phyloP scores from a whole-genome alignment of 2,888 invertebrate genomes.

The Lomographa bimaculata region DNA sequence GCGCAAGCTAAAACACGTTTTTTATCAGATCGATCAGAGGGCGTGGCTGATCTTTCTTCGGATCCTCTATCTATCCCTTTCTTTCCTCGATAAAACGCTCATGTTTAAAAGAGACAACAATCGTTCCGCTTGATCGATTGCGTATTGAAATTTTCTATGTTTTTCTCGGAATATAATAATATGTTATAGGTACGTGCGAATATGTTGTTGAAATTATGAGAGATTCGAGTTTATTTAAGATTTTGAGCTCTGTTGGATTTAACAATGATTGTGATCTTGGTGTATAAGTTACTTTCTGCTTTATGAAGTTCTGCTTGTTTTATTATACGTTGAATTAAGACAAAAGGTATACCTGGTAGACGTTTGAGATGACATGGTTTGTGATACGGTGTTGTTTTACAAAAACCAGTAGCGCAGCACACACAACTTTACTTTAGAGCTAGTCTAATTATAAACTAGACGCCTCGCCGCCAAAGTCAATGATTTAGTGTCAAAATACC shows the following conservation, averaged over 20 bases:
- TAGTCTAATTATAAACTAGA: too few relatives aligned
- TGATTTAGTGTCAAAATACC: too few relatives aligned
- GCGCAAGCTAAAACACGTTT: constrained; percentile 58
- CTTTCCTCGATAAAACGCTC: constrained; percentile 24
- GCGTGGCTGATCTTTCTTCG: constrained; percentile 59
- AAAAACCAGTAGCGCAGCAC: too few relatives aligned
- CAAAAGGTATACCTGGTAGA: background rate
- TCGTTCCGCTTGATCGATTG: constrained; percentile 64
- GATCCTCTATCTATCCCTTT: constrained; percentile 50
- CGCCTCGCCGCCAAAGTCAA: too few relatives aligned
- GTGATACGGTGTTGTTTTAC: too few relatives aligned
- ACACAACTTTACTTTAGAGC: too few relatives aligned
- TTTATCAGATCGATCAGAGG: constrained; percentile 76
- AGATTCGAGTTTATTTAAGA: constrained; percentile 5
- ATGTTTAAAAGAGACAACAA: constrained; percentile 48
- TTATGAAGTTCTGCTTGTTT: constrained; percentile 8
- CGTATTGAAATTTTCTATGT: constrained; percentile 49
- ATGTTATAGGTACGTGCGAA: constrained; percentile 18
- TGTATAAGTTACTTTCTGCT: constrained; percentile 25
- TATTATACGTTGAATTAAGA: too few relatives aligned
- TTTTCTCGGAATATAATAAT: constrained; percentile 37
- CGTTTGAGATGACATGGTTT: too few relatives aligned
- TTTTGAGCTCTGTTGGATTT: constrained; percentile 10
- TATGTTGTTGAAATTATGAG: constrained; percentile 13
- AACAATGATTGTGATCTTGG: constrained; percentile 13